Conservation (phyloP, 2,888 invertebrate genomes). For the Crossocerus cetratus region DNA sequence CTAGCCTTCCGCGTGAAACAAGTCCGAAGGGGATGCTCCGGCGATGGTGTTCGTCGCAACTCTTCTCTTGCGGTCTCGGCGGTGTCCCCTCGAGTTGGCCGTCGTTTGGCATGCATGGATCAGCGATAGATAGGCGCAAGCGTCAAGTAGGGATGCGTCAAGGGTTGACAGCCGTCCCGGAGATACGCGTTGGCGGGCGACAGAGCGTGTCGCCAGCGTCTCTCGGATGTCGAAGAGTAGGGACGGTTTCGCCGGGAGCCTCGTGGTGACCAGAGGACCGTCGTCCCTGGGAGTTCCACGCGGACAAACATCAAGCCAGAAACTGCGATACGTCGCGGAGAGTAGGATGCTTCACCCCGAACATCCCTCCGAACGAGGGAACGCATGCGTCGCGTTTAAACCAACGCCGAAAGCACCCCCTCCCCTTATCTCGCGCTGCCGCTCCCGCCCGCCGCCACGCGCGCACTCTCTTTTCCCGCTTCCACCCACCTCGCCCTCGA, state of each 20-base stretch:
- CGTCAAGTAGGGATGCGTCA: no score
- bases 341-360: conserved; percentile 67
- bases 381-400: conserved; percentile 73
- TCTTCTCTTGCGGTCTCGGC: not conserved
- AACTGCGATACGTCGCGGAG: conserved; percentile 74
- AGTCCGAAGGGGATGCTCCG: no score
- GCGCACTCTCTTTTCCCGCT: conserved; percentile 14
- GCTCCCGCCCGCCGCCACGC: not conserved
- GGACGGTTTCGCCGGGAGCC: conserved; percentile 23
- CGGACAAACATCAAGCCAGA: conserved; percentile 76
- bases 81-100: not conserved
- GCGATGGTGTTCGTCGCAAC: not conserved
- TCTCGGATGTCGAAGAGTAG: not conserved
- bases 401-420: conserved; percentile 64
- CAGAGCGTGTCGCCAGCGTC: not conserved
- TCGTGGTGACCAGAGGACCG: conserved; percentile 50
- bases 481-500: not conserved
- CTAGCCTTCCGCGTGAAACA: not conserved
- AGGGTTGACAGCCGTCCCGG: no score
- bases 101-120: no score
- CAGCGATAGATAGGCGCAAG: no score
- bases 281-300: conserved; percentile 65
- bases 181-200: no score
- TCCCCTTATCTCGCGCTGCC: not conserved
- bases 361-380: conserved; percentile 60